Evolutionary conservation across 2,797 vertebrate species (phyloP).

Genomic region (Macropus fuliginosus): DNA sequence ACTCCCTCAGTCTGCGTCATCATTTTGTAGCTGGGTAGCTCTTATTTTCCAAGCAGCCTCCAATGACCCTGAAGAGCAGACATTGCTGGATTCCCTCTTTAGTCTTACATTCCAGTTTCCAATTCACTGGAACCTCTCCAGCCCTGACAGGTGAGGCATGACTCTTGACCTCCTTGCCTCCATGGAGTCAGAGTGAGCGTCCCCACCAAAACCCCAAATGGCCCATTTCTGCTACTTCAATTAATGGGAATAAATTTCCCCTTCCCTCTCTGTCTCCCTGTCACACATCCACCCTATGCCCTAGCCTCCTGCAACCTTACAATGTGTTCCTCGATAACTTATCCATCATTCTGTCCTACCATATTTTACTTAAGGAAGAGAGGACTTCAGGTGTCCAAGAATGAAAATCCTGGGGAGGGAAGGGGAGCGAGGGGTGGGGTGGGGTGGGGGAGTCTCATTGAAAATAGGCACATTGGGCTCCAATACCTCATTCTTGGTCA

Average conservation of each 20-base stretch:
- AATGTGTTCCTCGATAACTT: neutral
- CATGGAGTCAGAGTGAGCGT: neutral
- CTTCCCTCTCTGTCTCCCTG: conserved; percentile 51
- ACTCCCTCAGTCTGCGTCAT: conserved; percentile 51
- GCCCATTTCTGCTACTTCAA: conserved; percentile 20
- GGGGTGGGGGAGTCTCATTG: conserved; percentile 66
- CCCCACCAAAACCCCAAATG: neutral
- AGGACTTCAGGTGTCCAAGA: conserved; percentile 78
- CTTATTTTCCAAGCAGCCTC: conserved; percentile 73
- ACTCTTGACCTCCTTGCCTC: conserved; percentile 75
- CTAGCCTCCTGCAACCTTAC: conserved; percentile 68
- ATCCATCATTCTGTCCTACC: conserved; percentile 64
- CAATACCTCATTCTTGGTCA: conserved; percentile 75
- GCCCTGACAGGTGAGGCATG: conserved; percentile 83
- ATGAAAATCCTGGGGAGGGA: neutral
- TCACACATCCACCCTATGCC: conserved; percentile 54
- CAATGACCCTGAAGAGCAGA: conserved; percentile 77
- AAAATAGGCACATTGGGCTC: conserved; percentile 80
- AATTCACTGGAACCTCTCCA: conserved; percentile 83
- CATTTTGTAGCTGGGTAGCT: conserved; percentile 59
- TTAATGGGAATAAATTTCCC: conserved; percentile 69
- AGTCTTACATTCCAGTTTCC: conserved; percentile 78
- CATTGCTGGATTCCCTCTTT: conserved; percentile 66
- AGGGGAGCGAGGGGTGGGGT: conserved; percentile 40
- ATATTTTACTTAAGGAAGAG: conserved; percentile 65